Percentiles rank a stretch among this genome's conserved stretches.
phyloP scores from a whole-genome alignment of 1,140 invertebrate genomes.

The Lordiphosa mommai region DNA sequence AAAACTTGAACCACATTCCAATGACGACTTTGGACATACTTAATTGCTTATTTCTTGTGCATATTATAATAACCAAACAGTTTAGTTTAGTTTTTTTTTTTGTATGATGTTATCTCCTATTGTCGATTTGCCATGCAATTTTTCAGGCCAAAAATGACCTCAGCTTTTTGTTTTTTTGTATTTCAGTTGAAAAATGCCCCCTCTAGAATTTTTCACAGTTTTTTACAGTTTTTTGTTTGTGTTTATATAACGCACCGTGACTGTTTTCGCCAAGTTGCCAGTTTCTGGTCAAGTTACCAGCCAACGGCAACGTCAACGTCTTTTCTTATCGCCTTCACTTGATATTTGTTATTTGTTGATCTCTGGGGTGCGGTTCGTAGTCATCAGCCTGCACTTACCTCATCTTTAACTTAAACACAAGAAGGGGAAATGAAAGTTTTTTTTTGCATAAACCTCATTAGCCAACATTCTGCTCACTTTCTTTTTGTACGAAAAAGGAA shows the following conservation, averaged over 20 bases:
- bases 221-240: slow-evolving; percentile 7
- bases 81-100: slow-evolving; percentile 29
- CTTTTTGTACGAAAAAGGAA: slow-evolving; percentile 64
- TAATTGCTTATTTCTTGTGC: slow-evolving; percentile 54
- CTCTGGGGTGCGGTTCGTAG: slow-evolving; percentile 47
- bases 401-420: slow-evolving; percentile 9
- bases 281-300: too few species aligned
- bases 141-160: slow-evolving; percentile 56
- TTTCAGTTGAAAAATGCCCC: slow-evolving; percentile 56
- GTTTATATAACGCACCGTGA: slow-evolving; percentile 54
- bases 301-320: too few species aligned
- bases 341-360: slow-evolving; percentile 50
- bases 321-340: slow-evolving; percentile 33
- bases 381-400: slow-evolving; percentile 15
- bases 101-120: slow-evolving; percentile 20
- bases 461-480: slow-evolving; percentile 47
- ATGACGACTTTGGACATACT: slow-evolving; percentile 21
- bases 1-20: slow-evolving; percentile 55
- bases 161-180: slow-evolving; percentile 38
- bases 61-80: slow-evolving; percentile 43
- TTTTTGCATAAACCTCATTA: slow-evolving; percentile 46
- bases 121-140: slow-evolving; percentile 32
- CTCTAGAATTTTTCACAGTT: slow-evolving; percentile 29
- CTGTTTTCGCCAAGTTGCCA: slow-evolving; percentile 64
- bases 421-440: slow-evolving; percentile 28